Conservation (phyloP, 2,797 vertebrate genomes). For the Eidolon dupreanum region DNA sequence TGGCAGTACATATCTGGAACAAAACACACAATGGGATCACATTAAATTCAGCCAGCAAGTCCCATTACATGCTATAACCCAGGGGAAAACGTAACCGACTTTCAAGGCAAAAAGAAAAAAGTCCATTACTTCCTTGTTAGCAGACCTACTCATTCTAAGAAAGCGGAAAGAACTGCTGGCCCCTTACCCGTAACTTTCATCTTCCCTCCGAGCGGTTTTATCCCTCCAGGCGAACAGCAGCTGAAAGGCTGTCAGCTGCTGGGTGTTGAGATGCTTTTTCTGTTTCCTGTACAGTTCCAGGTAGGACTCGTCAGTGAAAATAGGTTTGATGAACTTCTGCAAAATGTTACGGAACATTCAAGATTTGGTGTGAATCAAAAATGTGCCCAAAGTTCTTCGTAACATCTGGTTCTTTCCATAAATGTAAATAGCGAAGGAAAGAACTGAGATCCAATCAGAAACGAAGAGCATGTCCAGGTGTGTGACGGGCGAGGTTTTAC, state of each 20-base stretch:
- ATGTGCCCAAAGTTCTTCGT: not conserved
- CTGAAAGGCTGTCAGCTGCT: slow-evolving; percentile 95
- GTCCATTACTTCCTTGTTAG: not conserved
- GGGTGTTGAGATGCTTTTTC: slow-evolving; percentile 94
- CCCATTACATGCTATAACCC: not conserved
- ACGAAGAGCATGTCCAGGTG: rapidly evolving
- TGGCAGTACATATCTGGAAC: slow-evolving; percentile 92
- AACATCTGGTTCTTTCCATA: not conserved
- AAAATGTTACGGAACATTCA: not conserved
- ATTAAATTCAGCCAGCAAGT: not conserved
- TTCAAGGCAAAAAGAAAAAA: not conserved
- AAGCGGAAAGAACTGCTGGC: not conserved
- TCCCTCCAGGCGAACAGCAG: slow-evolving; percentile 96
- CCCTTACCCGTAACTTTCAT: slow-evolving; percentile 96
- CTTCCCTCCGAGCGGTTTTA: slow-evolving; percentile 93
- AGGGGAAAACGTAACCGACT: not conserved
- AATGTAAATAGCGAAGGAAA: not conserved
- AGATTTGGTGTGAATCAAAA: not conserved
- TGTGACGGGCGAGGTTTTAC: slow-evolving; percentile 78
- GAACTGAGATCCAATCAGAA: rapidly evolving
- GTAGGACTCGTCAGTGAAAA: slow-evolving; percentile 96
- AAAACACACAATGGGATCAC: not conserved
- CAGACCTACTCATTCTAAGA: not conserved
- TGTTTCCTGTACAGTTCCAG: slow-evolving; percentile 94
- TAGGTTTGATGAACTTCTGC: slow-evolving; percentile 96